A percentile compares a stretch with the other conserved stretches of the same genome.
These are phyloP conservation scores for Gymnorhina tibicen DNA, from an alignment of 2,113 vertebrate genomes.

Conservation along the genomic window DNA sequence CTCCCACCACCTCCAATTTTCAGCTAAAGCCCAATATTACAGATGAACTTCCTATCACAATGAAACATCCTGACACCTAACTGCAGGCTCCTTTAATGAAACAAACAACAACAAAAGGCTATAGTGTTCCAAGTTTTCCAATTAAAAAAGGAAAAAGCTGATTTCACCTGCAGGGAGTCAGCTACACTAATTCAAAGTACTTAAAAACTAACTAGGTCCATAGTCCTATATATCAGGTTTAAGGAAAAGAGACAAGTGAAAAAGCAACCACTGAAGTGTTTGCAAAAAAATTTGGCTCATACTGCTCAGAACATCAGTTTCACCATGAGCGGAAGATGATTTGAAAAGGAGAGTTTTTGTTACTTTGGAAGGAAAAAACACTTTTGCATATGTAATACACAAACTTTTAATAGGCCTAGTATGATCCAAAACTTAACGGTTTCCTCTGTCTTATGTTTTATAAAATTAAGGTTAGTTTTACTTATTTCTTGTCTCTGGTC, in stretches of 20 bases:
- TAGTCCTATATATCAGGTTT: neutral
- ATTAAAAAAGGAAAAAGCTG: neutral
- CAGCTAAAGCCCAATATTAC: neutral
- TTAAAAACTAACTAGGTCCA: neutral
- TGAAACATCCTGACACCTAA: neutral
- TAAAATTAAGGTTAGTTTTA: neutral
- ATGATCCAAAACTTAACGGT: neutral
- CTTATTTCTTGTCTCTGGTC: neutral
- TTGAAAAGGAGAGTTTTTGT: neutral
- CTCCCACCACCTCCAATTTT: rapidly evolving
- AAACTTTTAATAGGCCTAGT: neutral
- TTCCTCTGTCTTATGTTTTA: neutral
- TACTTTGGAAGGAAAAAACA: neutral
- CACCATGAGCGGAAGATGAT: neutral
- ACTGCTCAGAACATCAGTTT: neutral
- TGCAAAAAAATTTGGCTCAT: neutral
- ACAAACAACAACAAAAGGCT: neutral
- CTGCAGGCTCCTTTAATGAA: neutral
- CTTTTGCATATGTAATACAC: neutral
- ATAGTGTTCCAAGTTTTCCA: neutral
- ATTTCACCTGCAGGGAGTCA: neutral
- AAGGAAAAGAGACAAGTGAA: neutral
- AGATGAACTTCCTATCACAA: neutral
- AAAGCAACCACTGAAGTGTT: neutral
- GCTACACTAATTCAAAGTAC: neutral